phyloP scores from a whole-genome alignment of 2,797 vertebrate genomes.

The Orientallactaga sibirica region DNA sequence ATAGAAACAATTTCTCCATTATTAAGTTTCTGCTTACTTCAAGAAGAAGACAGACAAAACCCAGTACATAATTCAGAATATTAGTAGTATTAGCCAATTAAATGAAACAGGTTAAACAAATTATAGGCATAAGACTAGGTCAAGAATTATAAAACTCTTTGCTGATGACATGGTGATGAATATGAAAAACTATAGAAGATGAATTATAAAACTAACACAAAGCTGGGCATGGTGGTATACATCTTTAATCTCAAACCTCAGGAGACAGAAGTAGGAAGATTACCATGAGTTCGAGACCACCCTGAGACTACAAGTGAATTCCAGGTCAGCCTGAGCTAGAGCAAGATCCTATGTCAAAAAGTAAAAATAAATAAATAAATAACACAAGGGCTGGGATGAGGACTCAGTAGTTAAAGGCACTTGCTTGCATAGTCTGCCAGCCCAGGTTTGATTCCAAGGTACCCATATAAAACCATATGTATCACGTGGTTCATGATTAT shows the following conservation, averaged over 20 bases:
- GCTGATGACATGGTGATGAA: not conserved
- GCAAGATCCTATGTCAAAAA: too few relatives aligned
- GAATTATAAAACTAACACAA: not conserved
- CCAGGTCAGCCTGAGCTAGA: too few relatives aligned
- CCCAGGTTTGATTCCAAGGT: too few relatives aligned
- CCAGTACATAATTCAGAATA: slow-evolving; percentile 11
- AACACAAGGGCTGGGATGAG: not conserved
- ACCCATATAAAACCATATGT: too few relatives aligned
- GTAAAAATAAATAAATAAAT: not conserved
- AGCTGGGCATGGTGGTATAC: too few relatives aligned
- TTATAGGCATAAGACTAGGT: slow-evolving; percentile 40
- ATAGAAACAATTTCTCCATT: not conserved
- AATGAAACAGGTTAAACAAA: not conserved
- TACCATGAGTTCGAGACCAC: too few relatives aligned
- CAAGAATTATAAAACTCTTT: slow-evolving; percentile 21
- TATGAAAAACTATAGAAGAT: slow-evolving; percentile 31
- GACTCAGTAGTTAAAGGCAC: too few relatives aligned
- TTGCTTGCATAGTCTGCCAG: too few relatives aligned
- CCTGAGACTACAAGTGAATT: too few relatives aligned
- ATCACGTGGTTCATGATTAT: too few relatives aligned
- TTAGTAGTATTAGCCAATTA: slow-evolving; percentile 33
- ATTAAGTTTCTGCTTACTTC: slow-evolving; percentile 26
- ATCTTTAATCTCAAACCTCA: too few relatives aligned
- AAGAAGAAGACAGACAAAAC: not conserved
- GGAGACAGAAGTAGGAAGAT: too few relatives aligned